Base-by-base conservation (phyloP, 2,797 vertebrate species). In the Rhyacichthys aspro region DNA sequence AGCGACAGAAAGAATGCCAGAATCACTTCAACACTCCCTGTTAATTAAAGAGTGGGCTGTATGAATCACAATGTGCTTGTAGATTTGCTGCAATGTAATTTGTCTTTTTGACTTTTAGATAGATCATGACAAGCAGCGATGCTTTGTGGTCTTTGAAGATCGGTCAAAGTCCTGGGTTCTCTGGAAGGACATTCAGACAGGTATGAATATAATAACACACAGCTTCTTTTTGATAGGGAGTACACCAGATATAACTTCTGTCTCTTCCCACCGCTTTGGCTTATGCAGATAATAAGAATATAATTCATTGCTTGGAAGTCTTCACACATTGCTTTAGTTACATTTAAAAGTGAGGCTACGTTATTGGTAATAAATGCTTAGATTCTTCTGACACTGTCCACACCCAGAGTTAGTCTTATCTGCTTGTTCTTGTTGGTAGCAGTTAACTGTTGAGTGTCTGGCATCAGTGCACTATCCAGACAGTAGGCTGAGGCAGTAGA, bases 101-200 rank as follows among this genome's bases (percentile, higher is more conserved):
- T 34, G 4, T 42, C 4, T 36, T 37, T 60, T 55, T 18, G 3
- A 41, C 60, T 42, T 93, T 65, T 90, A 99, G 97, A 98, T 99
- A 93, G 95, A 99, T 90, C 93, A 87, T 85, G 91, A 95, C 77
- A 98, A 96, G 90, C 94, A 96, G 87, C 92, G 95, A 86, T 99
- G 97, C 89, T 99, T 98, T 91, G 92, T 99, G 79, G 91, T 96
- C 87, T 99, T 99, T 94, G 97, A 99, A 90, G 97, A 99, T 85
- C 95, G 93, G 76, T 98, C 96, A 55, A 99, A 98, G 83, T 97
- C 97, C 79, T 98, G 97, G 97, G 96, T 98, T 89, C 94, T 98
- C 84, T 99, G 97, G 97, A 97, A 96, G 86, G 95, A 99, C 85
- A 98, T 99, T 90, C 96, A 99, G 91, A 99, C 97, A 81, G 97